These are phyloP conservation scores for Hippasteria phrygiana DNA, from an alignment of 53 echinoderm and acorn worm species.

Conservation along the genomic window DNA sequence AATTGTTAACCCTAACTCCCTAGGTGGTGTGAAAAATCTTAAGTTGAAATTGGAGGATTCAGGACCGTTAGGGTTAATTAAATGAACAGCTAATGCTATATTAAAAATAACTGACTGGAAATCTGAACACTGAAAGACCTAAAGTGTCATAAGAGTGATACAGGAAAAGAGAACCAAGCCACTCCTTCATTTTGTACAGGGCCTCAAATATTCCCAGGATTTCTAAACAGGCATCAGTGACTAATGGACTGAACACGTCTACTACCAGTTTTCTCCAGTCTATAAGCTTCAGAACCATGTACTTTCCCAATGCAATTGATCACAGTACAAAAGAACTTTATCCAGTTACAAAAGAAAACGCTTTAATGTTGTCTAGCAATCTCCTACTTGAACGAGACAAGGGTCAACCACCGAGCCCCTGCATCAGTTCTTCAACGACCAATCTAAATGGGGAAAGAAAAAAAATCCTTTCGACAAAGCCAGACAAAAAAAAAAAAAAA, in stretches of 20 bases:
- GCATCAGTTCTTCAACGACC: background rate
- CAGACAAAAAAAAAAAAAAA: background rate
- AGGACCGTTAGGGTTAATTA: too few relatives aligned
- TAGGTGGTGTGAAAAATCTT: too few relatives aligned
- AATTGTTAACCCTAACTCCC: too few relatives aligned
- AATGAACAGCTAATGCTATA: too few relatives aligned
- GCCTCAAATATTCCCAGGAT: too few relatives aligned
- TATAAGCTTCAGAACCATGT: background rate
- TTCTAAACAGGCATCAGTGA: too few relatives aligned
- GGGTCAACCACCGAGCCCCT: slow-evolving; percentile 23
- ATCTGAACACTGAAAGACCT: too few relatives aligned
- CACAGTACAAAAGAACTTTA: background rate
- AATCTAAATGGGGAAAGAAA: background rate
- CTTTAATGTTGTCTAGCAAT: background rate
- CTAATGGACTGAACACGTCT: background rate
- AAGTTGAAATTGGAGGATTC: too few relatives aligned
- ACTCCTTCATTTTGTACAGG: too few relatives aligned
- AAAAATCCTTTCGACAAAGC: background rate
- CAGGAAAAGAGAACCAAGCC: too few relatives aligned
- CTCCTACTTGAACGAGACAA: background rate
- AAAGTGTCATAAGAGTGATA: too few relatives aligned
- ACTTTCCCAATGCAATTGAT: background rate
- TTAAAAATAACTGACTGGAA: too few relatives aligned
- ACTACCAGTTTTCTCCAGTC: background rate
- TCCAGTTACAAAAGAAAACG: slow-evolving; percentile 6